phyloP scores from a whole-genome alignment of 2,888 invertebrate genomes.

The Tenthredo livida region DNA sequence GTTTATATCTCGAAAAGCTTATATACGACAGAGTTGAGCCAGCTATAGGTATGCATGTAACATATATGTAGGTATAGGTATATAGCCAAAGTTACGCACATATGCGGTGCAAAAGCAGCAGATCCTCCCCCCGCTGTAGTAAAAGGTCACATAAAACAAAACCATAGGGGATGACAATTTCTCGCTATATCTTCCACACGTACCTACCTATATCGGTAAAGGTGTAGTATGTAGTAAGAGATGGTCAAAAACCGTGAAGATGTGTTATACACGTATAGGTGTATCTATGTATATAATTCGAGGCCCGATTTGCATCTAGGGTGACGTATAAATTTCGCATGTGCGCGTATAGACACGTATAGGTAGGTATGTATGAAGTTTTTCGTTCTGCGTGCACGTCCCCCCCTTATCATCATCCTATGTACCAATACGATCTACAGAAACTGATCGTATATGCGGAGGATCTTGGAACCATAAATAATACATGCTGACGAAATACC shows the following conservation, averaged over 20 bases:
- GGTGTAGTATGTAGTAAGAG: background rate
- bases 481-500: constrained; percentile 53
- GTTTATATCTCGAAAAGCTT: background rate
- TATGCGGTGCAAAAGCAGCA: background rate
- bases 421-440: constrained; percentile 31
- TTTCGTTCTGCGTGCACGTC: background rate
- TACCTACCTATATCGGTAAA: background rate
- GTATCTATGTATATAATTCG: background rate
- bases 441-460: constrained; percentile 59
- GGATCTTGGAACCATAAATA: constrained; percentile 54
- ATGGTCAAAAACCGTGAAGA: constrained; percentile 15
- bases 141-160: constrained; percentile 9
- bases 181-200: background rate
- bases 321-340: constrained; percentile 31
- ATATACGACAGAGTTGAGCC: background rate
- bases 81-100: background rate
- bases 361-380: background rate
- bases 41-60: background rate
- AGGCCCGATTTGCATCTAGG: constrained; percentile 47
- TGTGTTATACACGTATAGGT: background rate
- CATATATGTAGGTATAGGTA: background rate
- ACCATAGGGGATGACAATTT: constrained; percentile 5
- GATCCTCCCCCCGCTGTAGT: constrained; percentile 4
- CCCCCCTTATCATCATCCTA: background rate
- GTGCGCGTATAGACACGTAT: background rate